Evolutionary conservation across 2,113 vertebrate genomes (phyloP), one percentile per base, ranked within the genome.

Genomic region (Phainopepla nitens): DNA sequence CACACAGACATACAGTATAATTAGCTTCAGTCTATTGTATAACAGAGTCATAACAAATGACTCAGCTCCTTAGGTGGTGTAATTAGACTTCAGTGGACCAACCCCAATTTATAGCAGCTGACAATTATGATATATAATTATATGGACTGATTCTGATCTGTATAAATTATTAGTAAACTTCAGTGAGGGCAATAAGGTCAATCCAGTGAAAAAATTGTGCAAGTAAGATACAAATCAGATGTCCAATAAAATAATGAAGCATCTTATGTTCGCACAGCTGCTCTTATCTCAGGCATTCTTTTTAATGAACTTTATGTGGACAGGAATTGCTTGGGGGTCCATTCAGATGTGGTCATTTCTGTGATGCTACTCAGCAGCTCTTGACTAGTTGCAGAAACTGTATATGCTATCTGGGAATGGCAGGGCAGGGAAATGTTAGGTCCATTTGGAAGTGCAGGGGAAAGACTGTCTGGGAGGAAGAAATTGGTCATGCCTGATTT

Each of bases 1-100:
- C 60, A 87, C 57, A 80, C 5, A 90, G 70, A 87, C 83, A 89
- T 35, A 72, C 65, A 54, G 86, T 53, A 73, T 94, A 95, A 95
- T 96, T 95, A 96, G 94, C 86, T 93, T 42, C 72, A 93, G 57
- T 31, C 88, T 75, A 89, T 94, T 96, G 94, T 95, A 95, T 77
- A 96, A 92, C 62, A 94, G 70, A 94, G 87, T 93, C 92, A 93
- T 93, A 95, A 96, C 82, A 96, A 95, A 96, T 96, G 96, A 97
- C 56, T 97, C 96, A 96, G 73, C 92, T 96, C 83, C 86, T 97
- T 92, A 93, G 92, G 93, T 93, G 96, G 92, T 95, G 92, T 90
- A 95, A 95, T 95, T 96, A 87, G 57, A 92, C 88, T 95, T 82
- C 65, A 93, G 64, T 42, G 82, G 90, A 87, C 89, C 77, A 93